These are phyloP conservation scores for Orestias chungarensis DNA, from an alignment of 2,797 vertebrate species.

Conservation along the genomic window DNA sequence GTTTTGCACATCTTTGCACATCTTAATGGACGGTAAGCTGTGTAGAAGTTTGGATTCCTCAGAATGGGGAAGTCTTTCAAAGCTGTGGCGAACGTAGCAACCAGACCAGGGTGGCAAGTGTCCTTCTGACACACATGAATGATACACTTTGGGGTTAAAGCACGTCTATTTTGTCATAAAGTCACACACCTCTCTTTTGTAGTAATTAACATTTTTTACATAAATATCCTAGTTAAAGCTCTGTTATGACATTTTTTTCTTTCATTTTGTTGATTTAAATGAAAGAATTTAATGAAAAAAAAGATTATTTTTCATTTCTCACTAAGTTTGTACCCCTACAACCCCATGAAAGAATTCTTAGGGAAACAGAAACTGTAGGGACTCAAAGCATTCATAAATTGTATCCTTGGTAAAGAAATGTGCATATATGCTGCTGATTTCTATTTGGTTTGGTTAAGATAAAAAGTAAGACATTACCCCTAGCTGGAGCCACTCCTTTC, in stretches of 20 bases:
- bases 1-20: background rate
- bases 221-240: background rate
- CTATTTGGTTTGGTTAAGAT: background rate
- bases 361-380: background rate
- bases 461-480: background rate
- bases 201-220: background rate
- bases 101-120: constrained; percentile 73
- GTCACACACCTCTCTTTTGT: background rate
- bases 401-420: background rate
- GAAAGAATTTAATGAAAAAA: no score
- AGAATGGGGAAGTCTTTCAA: constrained; percentile 68
- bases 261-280: no score
- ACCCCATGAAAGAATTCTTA: background rate
- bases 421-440: background rate
- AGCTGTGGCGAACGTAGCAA: constrained; percentile 79
- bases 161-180: constrained; percentile 9
- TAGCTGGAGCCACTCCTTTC: background rate
- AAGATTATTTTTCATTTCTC: no score
- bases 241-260: background rate
- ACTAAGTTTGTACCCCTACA: background rate
- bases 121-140: constrained; percentile 56
- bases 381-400: background rate
- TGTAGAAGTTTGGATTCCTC: constrained; percentile 10
- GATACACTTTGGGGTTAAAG: constrained; percentile 39
- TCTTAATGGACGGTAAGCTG: background rate